Evolutionary conservation across 2,797 vertebrate genomes (phyloP).

Genomic region (Florisuga fusca): DNA sequence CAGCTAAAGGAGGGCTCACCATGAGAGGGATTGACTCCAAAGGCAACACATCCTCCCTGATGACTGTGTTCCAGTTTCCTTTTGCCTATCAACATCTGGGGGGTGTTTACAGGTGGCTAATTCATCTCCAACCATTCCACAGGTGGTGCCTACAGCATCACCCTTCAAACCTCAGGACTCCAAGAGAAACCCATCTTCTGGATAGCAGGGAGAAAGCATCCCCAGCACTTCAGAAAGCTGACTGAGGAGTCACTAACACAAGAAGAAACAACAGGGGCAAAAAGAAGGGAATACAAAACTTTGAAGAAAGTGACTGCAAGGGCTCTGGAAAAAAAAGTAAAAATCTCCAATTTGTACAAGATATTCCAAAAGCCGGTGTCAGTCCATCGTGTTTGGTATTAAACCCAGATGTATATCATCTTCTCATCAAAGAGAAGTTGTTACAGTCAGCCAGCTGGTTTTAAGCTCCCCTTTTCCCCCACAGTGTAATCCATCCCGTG

Average conservation of each 20-base stretch:
- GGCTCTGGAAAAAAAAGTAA: not conserved
- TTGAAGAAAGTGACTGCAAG: not conserved
- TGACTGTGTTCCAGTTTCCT: constrained; percentile 33
- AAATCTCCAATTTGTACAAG: constrained; percentile 20
- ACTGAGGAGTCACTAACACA: not conserved
- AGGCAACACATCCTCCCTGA: constrained; percentile 40
- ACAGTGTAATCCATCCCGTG: constrained; percentile 45
- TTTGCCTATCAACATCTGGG: constrained; percentile 27
- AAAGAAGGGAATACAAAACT: not conserved
- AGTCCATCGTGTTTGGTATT: constrained; percentile 72
- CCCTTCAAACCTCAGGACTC: not conserved
- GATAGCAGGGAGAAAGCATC: not conserved
- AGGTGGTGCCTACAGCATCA: not conserved
- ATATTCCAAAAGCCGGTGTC: constrained; percentile 4
- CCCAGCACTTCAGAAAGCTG: not conserved
- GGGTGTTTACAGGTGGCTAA: constrained; percentile 24
- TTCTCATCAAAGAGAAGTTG: constrained; percentile 77
- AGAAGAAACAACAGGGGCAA: not conserved
- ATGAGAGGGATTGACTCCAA: constrained; percentile 13
- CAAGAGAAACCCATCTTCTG: not conserved
- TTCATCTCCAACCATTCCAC: not conserved
- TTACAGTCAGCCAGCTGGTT: constrained; percentile 72
- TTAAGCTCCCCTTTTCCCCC: constrained; percentile 61
- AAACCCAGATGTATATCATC: constrained; percentile 83
- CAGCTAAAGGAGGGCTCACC: constrained; percentile 9